A percentile compares a stretch with the other conserved stretches of the same genome.
These are phyloP conservation scores for Diadromus collaris DNA, from an alignment of 2,888 invertebrate species.

Conservation along the genomic window DNA sequence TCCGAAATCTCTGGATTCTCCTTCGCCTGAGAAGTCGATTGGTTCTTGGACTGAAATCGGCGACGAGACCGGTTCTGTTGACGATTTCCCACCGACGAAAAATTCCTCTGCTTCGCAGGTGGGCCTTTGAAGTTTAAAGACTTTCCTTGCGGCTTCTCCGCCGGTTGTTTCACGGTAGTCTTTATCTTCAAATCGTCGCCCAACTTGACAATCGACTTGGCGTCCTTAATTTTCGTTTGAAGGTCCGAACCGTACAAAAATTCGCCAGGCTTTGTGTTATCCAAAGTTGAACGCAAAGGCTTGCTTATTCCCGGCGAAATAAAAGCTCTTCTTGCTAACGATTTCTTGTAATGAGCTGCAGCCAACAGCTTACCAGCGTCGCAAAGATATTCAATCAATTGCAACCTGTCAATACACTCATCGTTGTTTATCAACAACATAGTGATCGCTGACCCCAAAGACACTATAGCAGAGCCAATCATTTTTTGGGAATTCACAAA, in stretches of 20 bases:
- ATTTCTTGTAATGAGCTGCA: slow-evolving; percentile 20
- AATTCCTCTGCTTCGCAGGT: slow-evolving; percentile 18
- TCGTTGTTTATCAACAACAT: neutral
- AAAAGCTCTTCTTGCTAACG: slow-evolving; percentile 43
- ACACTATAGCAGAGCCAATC: slow-evolving; percentile 17
- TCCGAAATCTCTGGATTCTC: neutral
- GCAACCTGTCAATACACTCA: slow-evolving; percentile 16
- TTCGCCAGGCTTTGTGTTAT: slow-evolving; percentile 29
- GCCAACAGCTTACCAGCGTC: slow-evolving; percentile 32
- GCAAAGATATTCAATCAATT: slow-evolving; percentile 25
- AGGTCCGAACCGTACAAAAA: slow-evolving; percentile 39
- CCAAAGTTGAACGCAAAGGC: neutral
- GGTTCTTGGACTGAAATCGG: neutral
- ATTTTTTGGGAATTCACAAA: neutral
- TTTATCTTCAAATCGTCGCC: slow-evolving; percentile 43
- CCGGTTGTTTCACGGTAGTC: neutral
- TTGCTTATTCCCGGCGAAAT: slow-evolving; percentile 43
- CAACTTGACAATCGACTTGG: slow-evolving; percentile 33
- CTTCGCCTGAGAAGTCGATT: too few species aligned
- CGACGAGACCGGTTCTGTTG: neutral
- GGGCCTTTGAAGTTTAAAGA: slow-evolving; percentile 46
- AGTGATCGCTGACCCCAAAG: neutral
- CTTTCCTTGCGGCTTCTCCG: neutral
- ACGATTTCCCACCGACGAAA: slow-evolving; percentile 15
- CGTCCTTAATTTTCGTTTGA: slow-evolving; percentile 27